Evolutionary conservation across 1,140 invertebrate genomes (phyloP).

Genomic region (Psix sp.): DNA sequence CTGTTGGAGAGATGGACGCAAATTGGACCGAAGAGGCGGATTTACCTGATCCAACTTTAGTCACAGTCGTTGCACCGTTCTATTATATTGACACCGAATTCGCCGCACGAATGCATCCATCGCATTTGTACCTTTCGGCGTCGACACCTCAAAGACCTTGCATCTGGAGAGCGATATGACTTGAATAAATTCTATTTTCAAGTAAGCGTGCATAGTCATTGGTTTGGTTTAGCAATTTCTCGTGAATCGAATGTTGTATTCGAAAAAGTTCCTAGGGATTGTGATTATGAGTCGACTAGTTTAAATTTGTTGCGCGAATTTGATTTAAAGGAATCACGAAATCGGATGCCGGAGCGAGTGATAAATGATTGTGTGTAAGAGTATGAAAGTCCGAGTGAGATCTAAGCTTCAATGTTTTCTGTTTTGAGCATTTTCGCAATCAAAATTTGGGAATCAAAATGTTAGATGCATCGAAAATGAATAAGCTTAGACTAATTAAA

Average conservation of each 20-base stretch:
- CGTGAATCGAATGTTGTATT: too few relatives aligned
- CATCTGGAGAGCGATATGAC: constrained; percentile 6
- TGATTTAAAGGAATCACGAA: too few relatives aligned
- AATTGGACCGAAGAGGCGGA: constrained; percentile 41
- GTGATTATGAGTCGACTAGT: too few relatives aligned
- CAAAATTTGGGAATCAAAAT: constrained; percentile 22
- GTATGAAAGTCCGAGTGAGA: too few relatives aligned
- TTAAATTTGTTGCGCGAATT: too few relatives aligned
- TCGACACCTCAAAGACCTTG: constrained; percentile 5
- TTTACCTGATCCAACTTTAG: constrained; percentile 53
- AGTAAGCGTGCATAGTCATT: too few relatives aligned
- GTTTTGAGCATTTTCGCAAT: background rate
- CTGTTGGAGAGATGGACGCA: constrained; percentile 22
- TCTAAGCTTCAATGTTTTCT: too few relatives aligned
- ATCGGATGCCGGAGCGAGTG: too few relatives aligned
- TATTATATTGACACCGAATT: constrained; percentile 48
- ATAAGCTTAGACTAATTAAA: constrained; percentile 13
- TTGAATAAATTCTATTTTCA: too few relatives aligned
- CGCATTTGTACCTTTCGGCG: constrained; percentile 17
- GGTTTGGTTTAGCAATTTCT: too few relatives aligned
- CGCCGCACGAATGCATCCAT: constrained; percentile 35
- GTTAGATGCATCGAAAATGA: constrained; percentile 16
- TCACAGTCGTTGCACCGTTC: constrained; percentile 26
- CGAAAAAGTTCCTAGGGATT: too few relatives aligned
- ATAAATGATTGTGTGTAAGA: too few relatives aligned